These are phyloP conservation scores for Sebastes diploproa DNA, from an alignment of 2,797 vertebrate genomes.

Conservation along the genomic window DNA sequence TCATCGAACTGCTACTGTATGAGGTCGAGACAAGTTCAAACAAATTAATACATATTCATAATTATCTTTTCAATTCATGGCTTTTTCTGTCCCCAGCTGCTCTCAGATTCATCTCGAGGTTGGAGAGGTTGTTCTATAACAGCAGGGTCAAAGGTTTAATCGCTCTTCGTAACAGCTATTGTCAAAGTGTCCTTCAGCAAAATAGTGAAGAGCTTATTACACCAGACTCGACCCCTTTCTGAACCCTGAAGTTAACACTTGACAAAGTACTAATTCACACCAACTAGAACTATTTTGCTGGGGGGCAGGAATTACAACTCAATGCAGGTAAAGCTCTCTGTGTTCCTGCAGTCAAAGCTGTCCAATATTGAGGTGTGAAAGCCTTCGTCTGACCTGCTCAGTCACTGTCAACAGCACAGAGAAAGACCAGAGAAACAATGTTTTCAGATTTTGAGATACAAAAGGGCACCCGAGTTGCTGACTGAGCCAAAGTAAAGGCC, in stretches of 20 bases:
- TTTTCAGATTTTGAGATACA: not conserved
- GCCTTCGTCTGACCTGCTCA: not conserved
- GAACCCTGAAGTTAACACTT: not conserved
- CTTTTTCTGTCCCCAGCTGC: not conserved
- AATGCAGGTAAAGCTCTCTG: not conserved
- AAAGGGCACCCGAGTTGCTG: not conserved
- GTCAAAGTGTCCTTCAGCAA: constrained; percentile 6
- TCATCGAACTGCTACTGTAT: not conserved
- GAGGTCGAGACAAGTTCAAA: not conserved
- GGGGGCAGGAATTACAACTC: not conserved
- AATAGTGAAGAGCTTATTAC: not conserved
- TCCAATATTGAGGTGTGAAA: not conserved
- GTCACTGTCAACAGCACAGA: not conserved
- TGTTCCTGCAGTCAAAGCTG: not conserved
- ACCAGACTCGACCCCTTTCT: not conserved
- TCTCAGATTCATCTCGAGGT: not conserved
- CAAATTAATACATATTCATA: not conserved
- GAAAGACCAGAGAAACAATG: not conserved
- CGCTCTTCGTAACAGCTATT: not conserved
- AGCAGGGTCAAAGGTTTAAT: not conserved
- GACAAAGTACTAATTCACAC: not conserved
- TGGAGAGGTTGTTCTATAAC: not conserved
- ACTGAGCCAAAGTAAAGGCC: not conserved
- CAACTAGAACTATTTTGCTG: not conserved
- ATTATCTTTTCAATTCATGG: not conserved